These are phyloP conservation scores for Siderastrea siderea DNA, from an alignment of 92 coral and sea anemone species.

Conservation along the genomic window DNA sequence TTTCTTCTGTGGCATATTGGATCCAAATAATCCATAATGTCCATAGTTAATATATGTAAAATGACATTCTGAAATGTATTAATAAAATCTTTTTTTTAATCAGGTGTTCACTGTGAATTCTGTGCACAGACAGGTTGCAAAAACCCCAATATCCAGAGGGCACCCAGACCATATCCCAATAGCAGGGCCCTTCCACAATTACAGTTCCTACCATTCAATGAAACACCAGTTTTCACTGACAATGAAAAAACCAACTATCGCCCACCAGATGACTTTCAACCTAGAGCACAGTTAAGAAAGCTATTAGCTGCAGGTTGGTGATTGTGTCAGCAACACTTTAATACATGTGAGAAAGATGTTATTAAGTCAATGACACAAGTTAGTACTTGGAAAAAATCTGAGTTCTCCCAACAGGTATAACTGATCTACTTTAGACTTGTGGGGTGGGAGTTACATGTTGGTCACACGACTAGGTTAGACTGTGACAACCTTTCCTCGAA, in stretches of 20 bases:
- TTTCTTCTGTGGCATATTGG: no score
- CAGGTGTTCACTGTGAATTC: background rate
- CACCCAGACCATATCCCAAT: conserved; percentile 6
- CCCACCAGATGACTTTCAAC: background rate
- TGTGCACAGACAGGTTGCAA: background rate
- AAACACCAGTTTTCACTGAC: background rate
- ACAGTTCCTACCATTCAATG: background rate
- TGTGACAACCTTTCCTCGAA: no score
- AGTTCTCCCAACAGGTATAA: no score
- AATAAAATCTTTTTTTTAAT: no score
- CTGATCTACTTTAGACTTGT: no score
- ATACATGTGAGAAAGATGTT: no score
- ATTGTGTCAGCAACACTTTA: background rate
- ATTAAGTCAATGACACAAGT: no score
- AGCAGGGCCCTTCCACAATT: background rate
- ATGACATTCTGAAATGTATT: background rate
- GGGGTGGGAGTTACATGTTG: no score
- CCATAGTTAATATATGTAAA: no score
- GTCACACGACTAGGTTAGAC: no score
- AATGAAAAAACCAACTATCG: background rate
- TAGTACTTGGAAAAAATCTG: no score
- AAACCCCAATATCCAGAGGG: background rate
- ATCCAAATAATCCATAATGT: no score
- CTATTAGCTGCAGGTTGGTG: background rate
- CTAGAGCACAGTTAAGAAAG: background rate